These are phyloP conservation scores for Spodoptera exigua DNA, from an alignment of 2,888 invertebrate genomes.

Conservation along the genomic window DNA sequence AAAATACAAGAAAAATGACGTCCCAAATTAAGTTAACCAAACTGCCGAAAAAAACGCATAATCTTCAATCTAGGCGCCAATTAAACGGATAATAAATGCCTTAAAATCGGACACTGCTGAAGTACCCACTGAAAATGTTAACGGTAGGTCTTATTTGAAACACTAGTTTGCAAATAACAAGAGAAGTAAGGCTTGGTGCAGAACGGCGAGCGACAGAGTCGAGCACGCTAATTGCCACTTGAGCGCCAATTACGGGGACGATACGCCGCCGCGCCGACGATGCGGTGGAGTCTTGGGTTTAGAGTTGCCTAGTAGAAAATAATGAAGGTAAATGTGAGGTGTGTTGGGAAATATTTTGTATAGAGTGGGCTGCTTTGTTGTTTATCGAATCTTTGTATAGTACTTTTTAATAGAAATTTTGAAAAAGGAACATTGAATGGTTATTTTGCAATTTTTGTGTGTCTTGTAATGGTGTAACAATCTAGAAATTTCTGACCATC, in stretches of 20 bases:
- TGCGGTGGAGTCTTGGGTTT: conserved; percentile 55
- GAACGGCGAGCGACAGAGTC: conserved; percentile 72
- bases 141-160: conserved; percentile 60
- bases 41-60: conserved; percentile 5
- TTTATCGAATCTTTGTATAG: conserved; percentile 14
- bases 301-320: conserved; percentile 54
- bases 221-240: conserved; percentile 84
- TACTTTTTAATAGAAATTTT: neutral
- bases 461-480: too few species aligned
- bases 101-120: conserved; percentile 46
- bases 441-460: neutral
- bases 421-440: too few species aligned
- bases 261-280: conserved; percentile 65
- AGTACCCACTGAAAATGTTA: conserved; percentile 34
- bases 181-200: conserved; percentile 65
- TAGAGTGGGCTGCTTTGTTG: conserved; percentile 3
- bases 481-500: too few species aligned
- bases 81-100: conserved; percentile 40
- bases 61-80: conserved; percentile 21
- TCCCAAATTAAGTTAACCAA: neutral
- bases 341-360: conserved; percentile 28
- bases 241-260: conserved; percentile 83
- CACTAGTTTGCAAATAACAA: conserved; percentile 65
- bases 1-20: neutral
- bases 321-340: conserved; percentile 54